Conservation (phyloP, 92 coral and sea anemone species). For the Phenganax stokvisi region DNA sequence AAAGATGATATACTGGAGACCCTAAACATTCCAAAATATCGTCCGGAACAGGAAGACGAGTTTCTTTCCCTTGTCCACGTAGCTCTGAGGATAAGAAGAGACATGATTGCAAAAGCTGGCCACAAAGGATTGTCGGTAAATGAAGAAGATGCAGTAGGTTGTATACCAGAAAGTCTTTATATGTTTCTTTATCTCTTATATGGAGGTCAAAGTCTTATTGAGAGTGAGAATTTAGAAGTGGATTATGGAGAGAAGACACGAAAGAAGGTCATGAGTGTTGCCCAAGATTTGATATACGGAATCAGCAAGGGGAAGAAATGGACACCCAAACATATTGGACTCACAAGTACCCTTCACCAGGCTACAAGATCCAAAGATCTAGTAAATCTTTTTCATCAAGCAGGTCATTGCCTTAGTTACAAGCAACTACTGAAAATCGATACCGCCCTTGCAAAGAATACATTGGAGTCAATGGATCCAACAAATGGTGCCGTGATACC, state of each 20-base stretch:
- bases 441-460: constrained; percentile 48
- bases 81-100: constrained; percentile 51
- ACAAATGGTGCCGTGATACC: constrained; percentile 48
- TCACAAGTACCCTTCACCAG: constrained; percentile 42
- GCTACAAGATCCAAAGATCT: constrained; percentile 47
- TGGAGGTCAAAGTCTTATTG: constrained; percentile 23
- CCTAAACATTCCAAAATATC: constrained; percentile 1
- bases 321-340: constrained; percentile 47
- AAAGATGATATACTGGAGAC: neutral
- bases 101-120: constrained; percentile 40
- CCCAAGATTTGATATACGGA: constrained; percentile 40
- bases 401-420: constrained; percentile 47
- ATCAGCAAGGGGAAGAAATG: constrained; percentile 40
- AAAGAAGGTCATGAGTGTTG: constrained; percentile 7
- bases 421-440: constrained; percentile 36
- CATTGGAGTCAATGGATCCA: constrained; percentile 41
- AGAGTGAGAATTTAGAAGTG: constrained; percentile 5
- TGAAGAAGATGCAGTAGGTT: constrained; percentile 40
- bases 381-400: constrained; percentile 44
- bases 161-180: constrained; percentile 57
- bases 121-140: constrained; percentile 44
- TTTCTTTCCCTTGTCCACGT: constrained; percentile 53
- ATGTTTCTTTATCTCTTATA: constrained; percentile 49
- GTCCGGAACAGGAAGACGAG: constrained; percentile 6
- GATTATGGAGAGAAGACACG: constrained; percentile 19